A percentile compares a stretch with the other conserved stretches of the same genome.
These are phyloP conservation scores for Idris sp. DNA, from an alignment of 1,140 invertebrate genomes.

Conservation along the genomic window DNA sequence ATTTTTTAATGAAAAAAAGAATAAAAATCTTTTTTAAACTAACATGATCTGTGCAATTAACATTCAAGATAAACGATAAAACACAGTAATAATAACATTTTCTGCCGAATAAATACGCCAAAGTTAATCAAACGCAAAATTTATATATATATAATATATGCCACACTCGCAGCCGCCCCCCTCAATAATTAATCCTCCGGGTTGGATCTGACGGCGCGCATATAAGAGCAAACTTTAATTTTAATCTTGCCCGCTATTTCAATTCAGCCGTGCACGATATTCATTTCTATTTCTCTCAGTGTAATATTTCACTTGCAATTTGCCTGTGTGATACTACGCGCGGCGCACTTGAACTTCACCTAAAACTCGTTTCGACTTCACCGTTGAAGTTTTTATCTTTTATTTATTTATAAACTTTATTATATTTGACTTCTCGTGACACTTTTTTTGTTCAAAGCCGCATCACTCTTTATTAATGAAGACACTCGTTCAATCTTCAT, in stretches of 20 bases:
- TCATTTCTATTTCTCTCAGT: constrained; percentile 45
- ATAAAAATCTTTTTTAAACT: too few species aligned
- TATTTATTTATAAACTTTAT: too few species aligned
- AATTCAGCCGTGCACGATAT: constrained; percentile 23
- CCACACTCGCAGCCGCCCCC: constrained; percentile 3
- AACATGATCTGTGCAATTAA: too few species aligned
- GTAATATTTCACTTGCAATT: constrained; percentile 57
- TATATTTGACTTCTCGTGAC: too few species aligned
- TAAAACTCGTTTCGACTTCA: constrained; percentile 49
- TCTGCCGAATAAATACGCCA: too few species aligned
- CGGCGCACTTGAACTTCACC: constrained; percentile 52
- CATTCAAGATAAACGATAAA: too few species aligned
- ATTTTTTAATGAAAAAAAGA: too few species aligned
- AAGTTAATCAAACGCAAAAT: too few species aligned
- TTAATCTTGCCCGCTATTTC: constrained; percentile 39
- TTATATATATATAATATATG: too few species aligned
- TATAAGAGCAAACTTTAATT: constrained; percentile 41
- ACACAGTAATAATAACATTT: too few species aligned
- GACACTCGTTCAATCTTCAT: constrained; percentile 30
- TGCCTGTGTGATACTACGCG: constrained; percentile 28
- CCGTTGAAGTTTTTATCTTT: too few species aligned
- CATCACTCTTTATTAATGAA: constrained; percentile 36
- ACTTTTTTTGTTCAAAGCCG: too few species aligned
- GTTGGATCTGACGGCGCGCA: neutral
- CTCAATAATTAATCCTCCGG: constrained; percentile 31